phyloP scores from a whole-genome alignment of 2,113 vertebrate genomes.

The Hipposideros armiger region DNA sequence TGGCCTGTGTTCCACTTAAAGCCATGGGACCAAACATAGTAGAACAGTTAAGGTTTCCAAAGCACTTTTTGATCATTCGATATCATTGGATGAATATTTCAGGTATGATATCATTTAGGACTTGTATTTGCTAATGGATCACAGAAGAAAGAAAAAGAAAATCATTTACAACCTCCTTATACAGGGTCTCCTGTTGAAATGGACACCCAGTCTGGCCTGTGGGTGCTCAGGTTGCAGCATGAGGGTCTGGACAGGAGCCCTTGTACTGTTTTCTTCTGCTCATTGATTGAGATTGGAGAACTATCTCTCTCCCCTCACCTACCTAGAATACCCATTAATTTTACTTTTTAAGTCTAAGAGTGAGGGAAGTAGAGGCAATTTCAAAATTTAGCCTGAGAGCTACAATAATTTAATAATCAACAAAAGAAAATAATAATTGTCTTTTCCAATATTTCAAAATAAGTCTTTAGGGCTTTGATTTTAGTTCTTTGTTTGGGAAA shows the following conservation, averaged over 20 bases:
- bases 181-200: constrained; percentile 5
- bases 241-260: background rate
- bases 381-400: constrained; percentile 20
- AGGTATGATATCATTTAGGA: constrained; percentile 22
- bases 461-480: constrained; percentile 16
- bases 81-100: constrained; percentile 47
- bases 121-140: constrained; percentile 53
- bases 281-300: background rate
- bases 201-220: background rate
- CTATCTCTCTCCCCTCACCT: background rate
- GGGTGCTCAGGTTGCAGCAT: constrained; percentile 27
- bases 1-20: constrained; percentile 39
- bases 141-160: constrained; percentile 49
- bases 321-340: constrained; percentile 47
- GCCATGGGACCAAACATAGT: background rate
- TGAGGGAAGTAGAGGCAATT: constrained; percentile 13
- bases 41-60: constrained; percentile 51
- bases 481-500: constrained; percentile 70
- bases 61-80: constrained; percentile 57
- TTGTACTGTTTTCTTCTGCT: background rate
- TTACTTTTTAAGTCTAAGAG: constrained; percentile 34
- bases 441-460: constrained; percentile 15
- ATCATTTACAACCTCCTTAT: background rate
- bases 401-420: constrained; percentile 40
- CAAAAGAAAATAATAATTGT: constrained; percentile 44